A percentile compares a stretch with the other conserved stretches of the same genome.
These are phyloP conservation scores for Lycodopsis pacificus DNA, from an alignment of 2,797 vertebrate genomes.

Conservation along the genomic window DNA sequence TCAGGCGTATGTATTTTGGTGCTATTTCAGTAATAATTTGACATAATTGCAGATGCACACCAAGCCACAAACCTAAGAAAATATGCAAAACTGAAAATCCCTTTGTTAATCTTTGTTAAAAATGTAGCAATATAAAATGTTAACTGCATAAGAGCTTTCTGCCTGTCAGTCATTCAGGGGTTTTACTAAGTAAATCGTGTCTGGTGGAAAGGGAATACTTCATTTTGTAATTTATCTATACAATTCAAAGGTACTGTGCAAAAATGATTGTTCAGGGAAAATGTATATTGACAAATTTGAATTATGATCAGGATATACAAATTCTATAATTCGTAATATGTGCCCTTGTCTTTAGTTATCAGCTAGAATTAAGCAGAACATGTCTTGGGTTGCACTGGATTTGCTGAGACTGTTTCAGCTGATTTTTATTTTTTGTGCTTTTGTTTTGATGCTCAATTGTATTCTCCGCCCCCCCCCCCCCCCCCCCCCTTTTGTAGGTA, in stretches of 20 bases:
- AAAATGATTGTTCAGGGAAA: conserved; percentile 86
- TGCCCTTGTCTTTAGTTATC: conserved; percentile 78
- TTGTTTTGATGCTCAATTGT: conserved; percentile 70
- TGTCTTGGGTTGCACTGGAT: conserved; percentile 88
- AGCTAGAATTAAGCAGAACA: conserved; percentile 76
- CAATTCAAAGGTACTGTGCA: conserved; percentile 86
- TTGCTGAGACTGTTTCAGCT: conserved; percentile 83
- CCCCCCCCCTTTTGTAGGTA: conserved; percentile 58
- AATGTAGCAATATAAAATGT: conserved; percentile 84
- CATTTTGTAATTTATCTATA: conserved; percentile 83
- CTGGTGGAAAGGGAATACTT: conserved; percentile 83
- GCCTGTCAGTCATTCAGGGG: conserved; percentile 79
- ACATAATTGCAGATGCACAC: conserved; percentile 73
- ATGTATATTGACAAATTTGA: conserved; percentile 78
- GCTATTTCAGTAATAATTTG: conserved; percentile 82
- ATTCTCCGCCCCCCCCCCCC: conserved; percentile 54
- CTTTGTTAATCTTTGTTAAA: conserved; percentile 74
- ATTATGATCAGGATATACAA: conserved; percentile 80
- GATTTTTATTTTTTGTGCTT: conserved; percentile 54
- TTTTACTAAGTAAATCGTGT: conserved; percentile 80
- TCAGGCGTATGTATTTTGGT: conserved; percentile 79
- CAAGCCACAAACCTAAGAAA: conserved; percentile 77
- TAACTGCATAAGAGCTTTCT: conserved; percentile 75
- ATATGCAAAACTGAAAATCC: conserved; percentile 81
- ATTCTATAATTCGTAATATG: conserved; percentile 78